Conservation (phyloP, 2,797 vertebrate genomes). For the Helicolenus hilgendorfi region DNA sequence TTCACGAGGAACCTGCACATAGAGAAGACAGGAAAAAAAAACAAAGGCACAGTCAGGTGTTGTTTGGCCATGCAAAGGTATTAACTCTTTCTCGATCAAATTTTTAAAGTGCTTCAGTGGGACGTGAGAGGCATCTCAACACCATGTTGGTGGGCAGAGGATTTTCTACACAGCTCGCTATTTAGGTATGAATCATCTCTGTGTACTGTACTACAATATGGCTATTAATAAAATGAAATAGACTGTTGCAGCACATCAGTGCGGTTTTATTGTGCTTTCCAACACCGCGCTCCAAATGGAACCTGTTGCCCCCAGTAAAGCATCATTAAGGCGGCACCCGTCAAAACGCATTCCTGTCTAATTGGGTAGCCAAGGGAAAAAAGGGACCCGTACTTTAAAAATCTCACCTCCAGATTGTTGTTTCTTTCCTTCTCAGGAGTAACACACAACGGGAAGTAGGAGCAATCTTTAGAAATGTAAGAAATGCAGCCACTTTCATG, state of each 20-base stretch:
- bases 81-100: constrained; percentile 31
- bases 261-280: constrained; percentile 34
- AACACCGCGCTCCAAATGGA: constrained; percentile 44
- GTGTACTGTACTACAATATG: constrained; percentile 37
- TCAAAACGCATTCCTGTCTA: constrained; percentile 71
- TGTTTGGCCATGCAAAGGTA: constrained; percentile 42
- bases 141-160: constrained; percentile 35
- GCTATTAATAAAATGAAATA: constrained; percentile 65
- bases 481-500: constrained; percentile 71
- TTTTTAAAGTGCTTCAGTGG: constrained; percentile 60
- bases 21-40: neutral
- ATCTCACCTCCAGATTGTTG: constrained; percentile 50
- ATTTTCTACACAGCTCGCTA: constrained; percentile 46
- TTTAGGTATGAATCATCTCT: constrained; percentile 71
- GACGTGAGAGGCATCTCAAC: constrained; percentile 65
- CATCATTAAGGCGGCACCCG: constrained; percentile 62
- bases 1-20: constrained; percentile 8
- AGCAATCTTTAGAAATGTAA: constrained; percentile 44
- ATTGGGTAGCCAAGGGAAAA: constrained; percentile 62
- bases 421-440: constrained; percentile 45
- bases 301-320: constrained; percentile 69
- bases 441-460: constrained; percentile 27
- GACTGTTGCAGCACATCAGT: constrained; percentile 23
- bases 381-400: constrained; percentile 30
- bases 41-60: constrained; percentile 22